Evolutionary conservation across 2,888 invertebrate genomes (phyloP), one percentile per base, ranked within the genome.

Genomic region (Rapana venosa): DNA sequence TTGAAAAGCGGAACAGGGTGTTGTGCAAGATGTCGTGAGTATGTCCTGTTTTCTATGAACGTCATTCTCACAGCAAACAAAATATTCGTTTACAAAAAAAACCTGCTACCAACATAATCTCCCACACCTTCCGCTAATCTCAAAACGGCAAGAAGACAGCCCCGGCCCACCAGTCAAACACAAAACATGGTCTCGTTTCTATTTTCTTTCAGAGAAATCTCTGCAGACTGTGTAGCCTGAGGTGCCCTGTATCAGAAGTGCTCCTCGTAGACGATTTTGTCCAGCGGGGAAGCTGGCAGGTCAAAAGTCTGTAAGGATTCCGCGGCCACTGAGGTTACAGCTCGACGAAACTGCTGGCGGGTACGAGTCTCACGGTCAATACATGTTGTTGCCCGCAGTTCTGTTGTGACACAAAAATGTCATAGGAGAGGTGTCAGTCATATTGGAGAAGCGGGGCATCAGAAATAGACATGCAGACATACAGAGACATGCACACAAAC

Each of bases 261-360:
- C 30, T 89, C 89, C 35, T 89, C 85, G 47, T 56, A 89, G 36
- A 89, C 77, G 83, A 89, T 84, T 35, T 77, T 84, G 84, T 89
- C 89, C 22, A 5, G 35, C 30, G 89, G 89, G 26, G 89, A 84
- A 0, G 89, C 89, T 26, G 89, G 89, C 36, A 89, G 89, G 79
- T 36, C 56, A 6, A 66, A 15, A n/a, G 13, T 8, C 20, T 36
- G 20, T 13, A 30, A 20, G 58, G 84, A 35, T 4, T 17, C 58
- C 26, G 58, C 30, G 17, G 77, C 89, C 35, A 90, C 87, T 4
- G 91, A 91, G 30, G 90, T 90, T 35, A 90, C 90, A 20, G 90
- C 88, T 17, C 91, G 81, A 56, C 90, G 90, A 74, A 90, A 47
- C 56, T 88, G 88, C 32, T 84, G 85, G 70, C 89, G 85, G 32